Evolutionary conservation across 2,888 invertebrate genomes (phyloP).

Genomic region (Perizoma affinitatum): DNA sequence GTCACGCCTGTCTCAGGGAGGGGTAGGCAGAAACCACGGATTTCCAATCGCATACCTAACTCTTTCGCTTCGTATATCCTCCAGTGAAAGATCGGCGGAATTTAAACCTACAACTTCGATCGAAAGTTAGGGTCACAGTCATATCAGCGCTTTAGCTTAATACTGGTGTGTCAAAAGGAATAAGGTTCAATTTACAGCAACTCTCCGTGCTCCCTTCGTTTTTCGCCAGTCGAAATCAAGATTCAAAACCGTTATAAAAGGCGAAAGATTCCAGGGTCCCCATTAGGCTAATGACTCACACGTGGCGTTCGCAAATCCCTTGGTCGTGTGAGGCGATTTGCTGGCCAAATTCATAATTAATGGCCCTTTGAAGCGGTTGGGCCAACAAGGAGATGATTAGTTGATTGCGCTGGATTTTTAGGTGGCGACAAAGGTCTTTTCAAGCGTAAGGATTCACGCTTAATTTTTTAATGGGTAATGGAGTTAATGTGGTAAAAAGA

Average conservation of each 20-base stretch:
- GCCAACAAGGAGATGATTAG: constrained; percentile 70
- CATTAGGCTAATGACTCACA: constrained; percentile 80
- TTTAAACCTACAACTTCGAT: no score
- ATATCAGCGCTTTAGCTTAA: background rate
- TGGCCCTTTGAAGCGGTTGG: constrained; percentile 69
- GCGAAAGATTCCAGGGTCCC: constrained; percentile 68
- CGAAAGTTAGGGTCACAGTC: background rate
- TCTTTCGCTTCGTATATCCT: no score
- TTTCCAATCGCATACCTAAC: no score
- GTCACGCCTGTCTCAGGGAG: no score
- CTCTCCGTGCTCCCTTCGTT: constrained; percentile 3
- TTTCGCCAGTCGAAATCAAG: constrained; percentile 28
- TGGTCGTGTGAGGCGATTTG: constrained; percentile 78
- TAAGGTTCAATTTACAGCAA: constrained; percentile 7
- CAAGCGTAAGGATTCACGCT: constrained; percentile 12
- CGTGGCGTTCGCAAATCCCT: constrained; percentile 79
- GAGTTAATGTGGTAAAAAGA: background rate
- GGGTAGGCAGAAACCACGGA: no score
- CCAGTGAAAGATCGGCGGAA: no score
- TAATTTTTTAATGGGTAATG: constrained; percentile 7
- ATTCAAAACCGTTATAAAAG: constrained; percentile 38
- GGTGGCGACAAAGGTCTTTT: constrained; percentile 33
- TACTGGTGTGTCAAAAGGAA: background rate
- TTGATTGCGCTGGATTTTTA: constrained; percentile 70
- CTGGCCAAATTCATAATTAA: constrained; percentile 80